Base-by-base conservation (phyloP, 2,113 vertebrate genomes). In the Haemorhous mexicanus region DNA sequence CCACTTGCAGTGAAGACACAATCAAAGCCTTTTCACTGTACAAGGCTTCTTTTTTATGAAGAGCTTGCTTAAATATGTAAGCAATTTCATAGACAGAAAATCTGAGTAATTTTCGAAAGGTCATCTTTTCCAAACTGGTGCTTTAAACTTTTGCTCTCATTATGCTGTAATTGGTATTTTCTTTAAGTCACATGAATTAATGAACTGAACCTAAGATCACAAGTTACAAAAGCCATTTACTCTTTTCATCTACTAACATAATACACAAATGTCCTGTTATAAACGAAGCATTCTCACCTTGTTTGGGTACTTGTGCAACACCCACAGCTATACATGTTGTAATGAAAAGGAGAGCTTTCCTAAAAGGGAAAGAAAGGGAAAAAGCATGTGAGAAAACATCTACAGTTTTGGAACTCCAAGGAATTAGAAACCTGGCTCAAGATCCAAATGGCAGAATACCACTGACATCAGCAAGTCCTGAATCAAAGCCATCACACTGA, bases 261-360 rank as follows among this genome's bases (percentile, higher is more conserved):
- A 67, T 37, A 84, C 53, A 88, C 26, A 82, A 84, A 63, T 32
- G 77, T 59, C 53, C 41, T 44, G 3, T 55, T 89, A 68, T 12
- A 79, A 55, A 35, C 14, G 82, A 53, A 84, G 33, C 6, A 3
- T 90, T 87, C 98, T 98, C 95, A 98, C 98, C 98, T 98, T 96
- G 96, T 95, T 98, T 97, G 94, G 97, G 98, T 92, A 97, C 98
- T 97, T 98, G 97, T 97, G 97, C 98, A 97, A 97, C 96, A 95
- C 98, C 96, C 90, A 97, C 98, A 96, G 98, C 97, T 96, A 98
- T 92, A 96, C 99, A 99, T 99, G 98, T 96, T 98, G 98, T 97
- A 97, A 99, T 97, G 96, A 98, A 98, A 96, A 99, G 97, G 95
- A 99, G 89, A 95, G 97, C 97, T 98, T 98, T 99, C 99, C 99